These are phyloP conservation scores for Augiades crinisus DNA, from an alignment of 2,888 invertebrate genomes.

Conservation along the genomic window DNA sequence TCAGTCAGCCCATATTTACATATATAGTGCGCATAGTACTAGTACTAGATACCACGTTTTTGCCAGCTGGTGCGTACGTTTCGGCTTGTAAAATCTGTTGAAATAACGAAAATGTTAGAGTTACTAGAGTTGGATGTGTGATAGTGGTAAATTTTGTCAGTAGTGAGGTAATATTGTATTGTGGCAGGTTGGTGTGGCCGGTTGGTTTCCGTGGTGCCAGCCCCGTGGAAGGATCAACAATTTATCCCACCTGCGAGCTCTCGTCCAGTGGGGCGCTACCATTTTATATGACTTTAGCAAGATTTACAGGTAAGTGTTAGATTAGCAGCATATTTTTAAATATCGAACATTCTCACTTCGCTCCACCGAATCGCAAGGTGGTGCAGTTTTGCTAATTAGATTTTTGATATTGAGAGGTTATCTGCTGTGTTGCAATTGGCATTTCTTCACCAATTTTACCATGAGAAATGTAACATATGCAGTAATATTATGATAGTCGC, in stretches of 20 bases:
- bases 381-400: conserved; percentile 14
- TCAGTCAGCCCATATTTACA: conserved; percentile 68
- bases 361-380: conserved; percentile 1
- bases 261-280: conserved; percentile 94
- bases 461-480: no score
- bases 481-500: no score
- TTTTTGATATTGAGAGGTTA: conserved; percentile 20
- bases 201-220: conserved; percentile 64
- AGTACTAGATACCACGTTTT: conserved; percentile 75
- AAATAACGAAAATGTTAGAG: conserved; percentile 38
- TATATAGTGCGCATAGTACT: conserved; percentile 52
- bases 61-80: conserved; percentile 76
- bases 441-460: no score
- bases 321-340: conserved; percentile 16
- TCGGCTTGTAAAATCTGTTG: conserved; percentile 61
- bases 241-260: conserved; percentile 79
- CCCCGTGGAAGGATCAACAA: conserved; percentile 67
- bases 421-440: not conserved
- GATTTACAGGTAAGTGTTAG: conserved; percentile 89
- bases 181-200: conserved; percentile 67
- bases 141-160: conserved; percentile 41
- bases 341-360: not conserved
- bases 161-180: conserved; percentile 48
- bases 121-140: conserved; percentile 35
- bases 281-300: conserved; percentile 99